Evolutionary conservation across 2,797 vertebrate genomes (phyloP).

Genomic region (Sebastes vulpes): DNA sequence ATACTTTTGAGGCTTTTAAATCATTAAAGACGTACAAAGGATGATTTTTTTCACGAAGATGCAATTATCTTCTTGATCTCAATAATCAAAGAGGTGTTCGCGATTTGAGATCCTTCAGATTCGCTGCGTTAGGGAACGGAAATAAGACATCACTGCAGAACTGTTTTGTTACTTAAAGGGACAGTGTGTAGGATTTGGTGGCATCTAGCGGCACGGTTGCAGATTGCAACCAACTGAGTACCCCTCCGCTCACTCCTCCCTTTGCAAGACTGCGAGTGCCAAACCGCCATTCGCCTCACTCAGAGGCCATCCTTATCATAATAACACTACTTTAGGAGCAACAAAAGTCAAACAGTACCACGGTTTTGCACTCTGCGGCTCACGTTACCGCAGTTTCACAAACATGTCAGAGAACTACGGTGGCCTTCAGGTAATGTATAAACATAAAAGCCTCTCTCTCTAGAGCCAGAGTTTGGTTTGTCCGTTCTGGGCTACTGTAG

Average conservation of each 20-base stretch:
- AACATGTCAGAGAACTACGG: no score
- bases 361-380: not conserved
- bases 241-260: not conserved
- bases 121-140: not conserved
- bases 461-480: no score
- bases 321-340: not conserved
- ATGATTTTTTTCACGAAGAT: not conserved
- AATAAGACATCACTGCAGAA: not conserved
- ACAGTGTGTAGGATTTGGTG: not conserved
- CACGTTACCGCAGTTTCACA: not conserved
- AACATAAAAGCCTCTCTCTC: no score
- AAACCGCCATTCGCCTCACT: no score
- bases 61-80: not conserved
- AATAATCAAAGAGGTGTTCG: not conserved
- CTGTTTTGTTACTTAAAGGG: not conserved
- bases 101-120: not conserved
- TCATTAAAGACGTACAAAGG: not conserved
- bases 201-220: not conserved
- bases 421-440: not conserved
- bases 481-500: not conserved
- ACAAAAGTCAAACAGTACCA: rapidly evolving
- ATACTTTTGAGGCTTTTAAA: not conserved
- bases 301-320: not conserved
- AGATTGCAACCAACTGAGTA: not conserved
- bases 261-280: not conserved